These are phyloP conservation scores for Steinernema khuongi DNA, from an alignment of 1,140 invertebrate genomes.

Conservation along the genomic window DNA sequence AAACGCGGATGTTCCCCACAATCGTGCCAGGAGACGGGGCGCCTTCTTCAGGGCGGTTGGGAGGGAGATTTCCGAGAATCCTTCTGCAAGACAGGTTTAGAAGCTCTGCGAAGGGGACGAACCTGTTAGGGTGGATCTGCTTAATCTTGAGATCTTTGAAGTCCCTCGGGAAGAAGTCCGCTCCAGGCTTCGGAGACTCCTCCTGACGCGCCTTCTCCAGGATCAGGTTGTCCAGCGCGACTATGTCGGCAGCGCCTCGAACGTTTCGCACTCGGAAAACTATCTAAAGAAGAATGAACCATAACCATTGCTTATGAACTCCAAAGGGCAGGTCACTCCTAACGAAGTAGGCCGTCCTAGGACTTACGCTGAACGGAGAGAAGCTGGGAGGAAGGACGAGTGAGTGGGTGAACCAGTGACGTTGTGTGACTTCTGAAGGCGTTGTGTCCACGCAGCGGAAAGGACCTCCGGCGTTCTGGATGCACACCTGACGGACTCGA, in stretches of 20 bases:
- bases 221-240: background rate
- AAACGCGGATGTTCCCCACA: slow-evolving; percentile 6
- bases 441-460: background rate
- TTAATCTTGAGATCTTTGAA: background rate
- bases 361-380: slow-evolving; percentile 7
- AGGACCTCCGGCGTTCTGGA: background rate
- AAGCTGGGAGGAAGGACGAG: background rate
- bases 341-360: background rate
- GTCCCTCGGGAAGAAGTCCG: background rate
- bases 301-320: too few relatives aligned
- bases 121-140: background rate
- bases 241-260: background rate
- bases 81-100: too few relatives aligned
- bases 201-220: background rate
- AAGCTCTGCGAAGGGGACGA: background rate
- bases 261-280: background rate
- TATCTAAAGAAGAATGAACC: too few relatives aligned
- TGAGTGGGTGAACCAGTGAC: slow-evolving; percentile 7
- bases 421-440: slow-evolving; percentile 1
- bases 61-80: too few relatives aligned
- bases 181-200: background rate
- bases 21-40: too few relatives aligned
- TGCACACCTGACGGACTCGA: background rate
- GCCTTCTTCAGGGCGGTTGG: too few relatives aligned
- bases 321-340: too few relatives aligned